Percentiles rank a stretch among this genome's conserved stretches.
Conservation (phyloP, 2,888 invertebrate genomes). For the Tiliacea citrago region DNA sequence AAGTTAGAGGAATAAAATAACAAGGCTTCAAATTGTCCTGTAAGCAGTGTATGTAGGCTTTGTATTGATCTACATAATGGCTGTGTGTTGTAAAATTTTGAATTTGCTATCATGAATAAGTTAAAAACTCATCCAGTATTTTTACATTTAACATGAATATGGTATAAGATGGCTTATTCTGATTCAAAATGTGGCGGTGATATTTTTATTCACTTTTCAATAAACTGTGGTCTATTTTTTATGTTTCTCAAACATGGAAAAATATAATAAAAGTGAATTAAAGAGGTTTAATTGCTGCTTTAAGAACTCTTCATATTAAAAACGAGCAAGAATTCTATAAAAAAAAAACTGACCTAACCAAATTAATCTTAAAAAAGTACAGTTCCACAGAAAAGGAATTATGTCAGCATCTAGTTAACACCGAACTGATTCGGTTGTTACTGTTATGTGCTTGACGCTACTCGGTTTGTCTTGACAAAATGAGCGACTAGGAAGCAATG, state of each 20-base stretch:
- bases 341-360: neutral
- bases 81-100: neutral
- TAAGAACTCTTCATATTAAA: neutral
- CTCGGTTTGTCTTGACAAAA: slow-evolving; percentile 48
- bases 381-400: slow-evolving; percentile 25
- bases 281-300: slow-evolving; percentile 1
- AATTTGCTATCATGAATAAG: slow-evolving; percentile 8
- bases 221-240: neutral
- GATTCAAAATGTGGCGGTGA: neutral
- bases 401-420: slow-evolving; percentile 50
- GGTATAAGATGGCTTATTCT: neutral
- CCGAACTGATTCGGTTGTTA: slow-evolving; percentile 53
- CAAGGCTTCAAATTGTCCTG: neutral
- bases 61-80: neutral
- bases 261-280: neutral
- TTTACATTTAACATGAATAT: neutral
- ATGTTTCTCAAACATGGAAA: neutral
- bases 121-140: slow-evolving; percentile 30
- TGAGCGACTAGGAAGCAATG: slow-evolving; percentile 53
- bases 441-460: slow-evolving; percentile 62
- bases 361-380: slow-evolving; percentile 6
- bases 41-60: neutral
- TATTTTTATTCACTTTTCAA: neutral
- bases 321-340: slow-evolving; percentile 2
- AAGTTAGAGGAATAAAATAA: neutral